Conservation (phyloP, 2,797 vertebrate species). For the Menidia menidia region DNA sequence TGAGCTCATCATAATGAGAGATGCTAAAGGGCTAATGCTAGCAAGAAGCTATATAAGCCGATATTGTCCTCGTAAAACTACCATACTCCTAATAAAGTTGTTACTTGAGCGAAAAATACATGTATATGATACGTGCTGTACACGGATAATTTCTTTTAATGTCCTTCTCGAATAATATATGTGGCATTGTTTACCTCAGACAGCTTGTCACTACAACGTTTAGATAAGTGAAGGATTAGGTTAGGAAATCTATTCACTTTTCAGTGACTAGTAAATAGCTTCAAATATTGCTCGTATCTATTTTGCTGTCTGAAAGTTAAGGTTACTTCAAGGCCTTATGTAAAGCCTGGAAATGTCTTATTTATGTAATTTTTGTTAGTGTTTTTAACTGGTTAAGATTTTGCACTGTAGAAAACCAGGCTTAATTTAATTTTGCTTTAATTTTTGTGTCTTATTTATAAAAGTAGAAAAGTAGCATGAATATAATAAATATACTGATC, state of each 20-base stretch:
- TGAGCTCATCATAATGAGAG: background rate
- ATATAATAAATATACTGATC: background rate
- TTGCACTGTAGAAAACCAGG: background rate
- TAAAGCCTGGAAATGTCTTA: background rate
- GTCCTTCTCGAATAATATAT: background rate
- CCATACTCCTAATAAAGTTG: background rate
- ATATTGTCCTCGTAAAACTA: background rate
- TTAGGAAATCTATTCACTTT: background rate
- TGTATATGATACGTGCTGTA: background rate
- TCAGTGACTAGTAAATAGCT: background rate
- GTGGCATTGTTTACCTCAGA: background rate
- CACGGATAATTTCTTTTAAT: background rate
- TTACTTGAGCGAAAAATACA: background rate
- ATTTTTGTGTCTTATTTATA: background rate
- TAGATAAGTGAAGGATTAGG: background rate
- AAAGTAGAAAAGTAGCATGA: background rate
- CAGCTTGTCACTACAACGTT: background rate
- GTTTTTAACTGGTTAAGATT: background rate
- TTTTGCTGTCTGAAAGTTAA: background rate
- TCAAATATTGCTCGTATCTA: background rate
- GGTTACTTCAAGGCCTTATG: background rate
- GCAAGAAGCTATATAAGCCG: slow-evolving; percentile 39
- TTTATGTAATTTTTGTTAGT: background rate
- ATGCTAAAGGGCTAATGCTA: slow-evolving; percentile 39
- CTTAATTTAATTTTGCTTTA: background rate